Evolutionary conservation across 2,113 vertebrate species (phyloP).

Genomic region (Euleptes europaea): DNA sequence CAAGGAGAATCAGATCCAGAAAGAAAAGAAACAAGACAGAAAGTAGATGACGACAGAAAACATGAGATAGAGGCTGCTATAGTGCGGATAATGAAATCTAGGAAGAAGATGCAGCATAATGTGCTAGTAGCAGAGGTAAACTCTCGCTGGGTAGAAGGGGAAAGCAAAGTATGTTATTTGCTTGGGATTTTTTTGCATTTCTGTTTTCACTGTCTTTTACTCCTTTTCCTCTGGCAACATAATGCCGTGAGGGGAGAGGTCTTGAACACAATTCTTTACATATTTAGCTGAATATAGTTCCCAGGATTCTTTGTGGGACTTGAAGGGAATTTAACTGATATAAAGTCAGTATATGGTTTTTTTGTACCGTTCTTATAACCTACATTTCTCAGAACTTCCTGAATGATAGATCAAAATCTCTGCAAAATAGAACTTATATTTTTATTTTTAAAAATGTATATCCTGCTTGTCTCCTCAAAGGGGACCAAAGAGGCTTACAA

Average conservation of each 20-base stretch:
- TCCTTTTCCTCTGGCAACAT: too few species aligned
- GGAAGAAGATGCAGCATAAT: conserved; percentile 98
- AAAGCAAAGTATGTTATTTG: not conserved
- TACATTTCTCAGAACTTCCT: not conserved
- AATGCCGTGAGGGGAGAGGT: not conserved
- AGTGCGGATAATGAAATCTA: conserved; percentile 98
- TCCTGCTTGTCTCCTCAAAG: too few species aligned
- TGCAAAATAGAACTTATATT: too few species aligned
- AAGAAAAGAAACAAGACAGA: conserved; percentile 96
- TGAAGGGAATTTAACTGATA: not conserved
- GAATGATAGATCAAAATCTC: not conserved
- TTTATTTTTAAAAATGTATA: too few species aligned
- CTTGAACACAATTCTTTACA: not conserved
- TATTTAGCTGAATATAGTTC: not conserved
- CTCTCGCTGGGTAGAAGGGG: not conserved
- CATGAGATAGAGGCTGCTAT: conserved; percentile 98
- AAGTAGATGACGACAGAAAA: conserved; percentile 98
- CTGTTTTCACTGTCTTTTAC: not conserved
- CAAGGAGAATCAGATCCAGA: conserved; percentile 97
- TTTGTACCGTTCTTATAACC: too few species aligned
- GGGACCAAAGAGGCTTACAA: too few species aligned
- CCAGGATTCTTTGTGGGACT: not conserved
- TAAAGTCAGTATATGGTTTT: not conserved
- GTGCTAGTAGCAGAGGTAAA: conserved; percentile 95
- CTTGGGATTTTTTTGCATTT: not conserved